phyloP scores from a whole-genome alignment of 2,888 invertebrate genomes.

The Melolontha melolontha region DNA sequence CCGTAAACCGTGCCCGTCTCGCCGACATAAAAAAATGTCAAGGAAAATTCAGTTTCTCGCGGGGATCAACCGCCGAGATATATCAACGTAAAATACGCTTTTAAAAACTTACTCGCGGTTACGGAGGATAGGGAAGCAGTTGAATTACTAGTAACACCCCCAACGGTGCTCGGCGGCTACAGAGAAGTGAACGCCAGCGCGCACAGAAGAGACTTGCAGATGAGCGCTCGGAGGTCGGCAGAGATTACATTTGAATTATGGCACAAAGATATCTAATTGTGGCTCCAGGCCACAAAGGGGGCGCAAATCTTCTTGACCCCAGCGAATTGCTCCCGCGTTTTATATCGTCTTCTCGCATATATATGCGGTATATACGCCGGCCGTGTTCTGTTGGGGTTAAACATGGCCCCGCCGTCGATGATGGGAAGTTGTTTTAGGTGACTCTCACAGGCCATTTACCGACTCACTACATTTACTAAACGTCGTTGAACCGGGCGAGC shows the following conservation, averaged over 20 bases:
- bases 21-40: no score
- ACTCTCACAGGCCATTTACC: slow-evolving; percentile 65
- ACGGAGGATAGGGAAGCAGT: slow-evolving; percentile 17
- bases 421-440: slow-evolving; percentile 38
- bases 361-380: slow-evolving; percentile 25
- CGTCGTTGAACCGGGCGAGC: slow-evolving; percentile 51
- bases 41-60: neutral
- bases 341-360: slow-evolving; percentile 51
- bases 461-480: slow-evolving; percentile 64
- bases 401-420: slow-evolving; percentile 9
- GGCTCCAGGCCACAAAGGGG: slow-evolving; percentile 59
- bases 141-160: slow-evolving; percentile 16
- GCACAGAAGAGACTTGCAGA: slow-evolving; percentile 57
- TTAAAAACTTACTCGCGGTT: slow-evolving; percentile 44
- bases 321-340: slow-evolving; percentile 46
- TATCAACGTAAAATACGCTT: slow-evolving; percentile 30
- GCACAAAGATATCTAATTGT: slow-evolving; percentile 70
- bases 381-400: slow-evolving; percentile 16
- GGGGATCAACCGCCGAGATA: slow-evolving; percentile 19
- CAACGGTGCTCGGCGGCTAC: slow-evolving; percentile 13
- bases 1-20: no score
- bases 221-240: slow-evolving; percentile 65
- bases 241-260: slow-evolving; percentile 74
- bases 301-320: slow-evolving; percentile 60
- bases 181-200: slow-evolving; percentile 3